A percentile compares a stretch with the other conserved stretches of the same genome.
phyloP scores from a whole-genome alignment of 2,888 invertebrate species.

The Brenthis hecate region DNA sequence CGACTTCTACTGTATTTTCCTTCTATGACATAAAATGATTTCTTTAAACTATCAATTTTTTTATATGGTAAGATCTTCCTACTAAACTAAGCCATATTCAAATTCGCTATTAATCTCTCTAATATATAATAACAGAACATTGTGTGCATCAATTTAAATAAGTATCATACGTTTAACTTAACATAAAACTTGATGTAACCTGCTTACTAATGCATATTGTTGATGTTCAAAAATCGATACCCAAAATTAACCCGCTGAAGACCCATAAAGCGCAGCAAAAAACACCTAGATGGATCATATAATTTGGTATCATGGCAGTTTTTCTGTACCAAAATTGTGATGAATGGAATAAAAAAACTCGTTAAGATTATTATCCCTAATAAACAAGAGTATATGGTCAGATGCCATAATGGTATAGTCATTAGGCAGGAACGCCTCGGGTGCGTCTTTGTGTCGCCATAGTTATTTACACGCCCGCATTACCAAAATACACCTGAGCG shows the following conservation, averaged over 20 bases:
- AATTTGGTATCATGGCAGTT: conserved; percentile 58
- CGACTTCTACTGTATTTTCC: too few species aligned
- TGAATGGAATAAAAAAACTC: conserved; percentile 65
- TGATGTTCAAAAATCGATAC: conserved; percentile 19
- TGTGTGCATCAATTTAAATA: background rate
- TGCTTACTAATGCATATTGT: conserved; percentile 23
- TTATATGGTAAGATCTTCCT: background rate
- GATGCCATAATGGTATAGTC: conserved; percentile 62
- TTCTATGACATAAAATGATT: too few species aligned
- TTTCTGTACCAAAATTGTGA: conserved; percentile 54
- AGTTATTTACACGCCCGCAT: conserved; percentile 40
- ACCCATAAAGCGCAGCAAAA: conserved; percentile 42
- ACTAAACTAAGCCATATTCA: background rate
- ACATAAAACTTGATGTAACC: conserved; percentile 8
- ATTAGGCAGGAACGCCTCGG: conserved; percentile 59
- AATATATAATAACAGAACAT: background rate
- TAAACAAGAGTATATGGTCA: conserved; percentile 67
- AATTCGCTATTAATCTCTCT: background rate
- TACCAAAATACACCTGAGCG: conserved; percentile 34
- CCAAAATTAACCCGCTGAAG: conserved; percentile 24
- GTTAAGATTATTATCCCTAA: conserved; percentile 73
- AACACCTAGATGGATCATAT: conserved; percentile 53
- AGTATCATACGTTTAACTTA: conserved; percentile 2
- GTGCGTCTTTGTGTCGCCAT: conserved; percentile 60
- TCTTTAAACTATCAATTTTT: too few species aligned